phyloP scores from a whole-genome alignment of 2,888 invertebrate species.

The Onchidella celtica region DNA sequence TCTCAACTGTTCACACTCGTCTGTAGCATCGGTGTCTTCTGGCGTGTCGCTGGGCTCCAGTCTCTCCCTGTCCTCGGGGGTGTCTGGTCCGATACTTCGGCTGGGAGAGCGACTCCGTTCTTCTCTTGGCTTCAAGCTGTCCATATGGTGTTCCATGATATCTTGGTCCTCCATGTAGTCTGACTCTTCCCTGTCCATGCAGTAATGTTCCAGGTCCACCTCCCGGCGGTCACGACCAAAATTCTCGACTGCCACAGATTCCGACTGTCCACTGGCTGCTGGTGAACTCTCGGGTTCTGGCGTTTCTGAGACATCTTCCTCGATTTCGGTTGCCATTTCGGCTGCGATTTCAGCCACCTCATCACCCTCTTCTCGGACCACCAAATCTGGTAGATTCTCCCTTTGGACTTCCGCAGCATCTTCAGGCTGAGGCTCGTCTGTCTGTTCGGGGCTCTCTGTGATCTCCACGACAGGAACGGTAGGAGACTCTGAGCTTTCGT shows the following conservation, averaged over 20 bases:
- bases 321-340: background rate
- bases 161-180: conserved; percentile 36
- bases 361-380: conserved; percentile 3
- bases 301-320: background rate
- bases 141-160: background rate
- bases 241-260: background rate
- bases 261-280: background rate
- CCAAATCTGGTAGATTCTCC: background rate
- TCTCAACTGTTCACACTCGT: background rate
- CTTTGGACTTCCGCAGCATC: background rate
- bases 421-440: background rate
- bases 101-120: conserved; percentile 42
- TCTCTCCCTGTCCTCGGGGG: background rate
- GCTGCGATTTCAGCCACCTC: background rate
- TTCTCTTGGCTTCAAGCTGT: conserved; percentile 31
- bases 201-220: conserved; percentile 47
- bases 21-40: conserved; percentile 25
- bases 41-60: background rate
- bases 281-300: too few relatives aligned
- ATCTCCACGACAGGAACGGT: conserved; percentile 30
- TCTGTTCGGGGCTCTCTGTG: conserved; percentile 1
- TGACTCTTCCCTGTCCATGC: conserved; percentile 48
- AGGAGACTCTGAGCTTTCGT: background rate
- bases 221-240: conserved; percentile 39
- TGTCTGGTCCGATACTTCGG: conserved; percentile 42